Base-by-base conservation (phyloP, 2,888 invertebrate species). In the Macaria liturata region DNA sequence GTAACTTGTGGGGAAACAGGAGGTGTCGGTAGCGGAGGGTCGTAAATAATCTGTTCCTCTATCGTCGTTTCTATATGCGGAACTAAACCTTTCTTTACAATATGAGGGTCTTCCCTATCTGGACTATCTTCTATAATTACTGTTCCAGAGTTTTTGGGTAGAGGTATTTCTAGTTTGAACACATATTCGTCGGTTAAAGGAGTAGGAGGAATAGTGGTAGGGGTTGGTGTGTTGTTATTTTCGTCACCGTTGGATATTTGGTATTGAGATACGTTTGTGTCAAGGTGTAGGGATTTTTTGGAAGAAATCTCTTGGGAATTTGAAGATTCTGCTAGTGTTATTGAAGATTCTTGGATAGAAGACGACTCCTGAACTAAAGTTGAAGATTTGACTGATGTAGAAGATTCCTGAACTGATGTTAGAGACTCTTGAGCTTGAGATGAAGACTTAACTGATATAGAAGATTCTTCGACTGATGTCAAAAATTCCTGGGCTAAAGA, bases 131-230 rank as follows among this genome's bases (percentile, higher is more conserved):
- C 77, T 44, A 65, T 39, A 0, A 64, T 54, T 20, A 83, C 61
- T 0, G 67, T 64, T 4, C 78, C 72, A 32, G 76, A 65, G n/a
- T 76, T 79, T 72, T 83, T 87, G 0, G 88, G 88, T n/a, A 87
- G 59, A 7, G 83, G 81, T 0, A 83, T 77, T 48, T 76, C 66
- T 2, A 91, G 74, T 62, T 84, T 81, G 53, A 91, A 91, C 0
- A 91, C 66, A 54, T 91, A 91, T 75, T 90, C 90, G 46, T 91
- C 91, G 1, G 83, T 86, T 44, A 91, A 52, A 9, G 91, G 91
- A 2, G 90, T 89, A 0, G 86, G 84, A 3, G 88, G 89, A 0
- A 76, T 66, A 0, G 78, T 79, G 1, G 82, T 70, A 0, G 89
- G 87, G 0, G 82, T 84, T 0, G 82, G 81, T 4, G 81, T 83